A percentile compares a stretch with the other conserved stretches of the same genome.
Evolutionary conservation across 1,140 invertebrate species (phyloP).

Genomic region (Cardiocondyla obscurior): DNA sequence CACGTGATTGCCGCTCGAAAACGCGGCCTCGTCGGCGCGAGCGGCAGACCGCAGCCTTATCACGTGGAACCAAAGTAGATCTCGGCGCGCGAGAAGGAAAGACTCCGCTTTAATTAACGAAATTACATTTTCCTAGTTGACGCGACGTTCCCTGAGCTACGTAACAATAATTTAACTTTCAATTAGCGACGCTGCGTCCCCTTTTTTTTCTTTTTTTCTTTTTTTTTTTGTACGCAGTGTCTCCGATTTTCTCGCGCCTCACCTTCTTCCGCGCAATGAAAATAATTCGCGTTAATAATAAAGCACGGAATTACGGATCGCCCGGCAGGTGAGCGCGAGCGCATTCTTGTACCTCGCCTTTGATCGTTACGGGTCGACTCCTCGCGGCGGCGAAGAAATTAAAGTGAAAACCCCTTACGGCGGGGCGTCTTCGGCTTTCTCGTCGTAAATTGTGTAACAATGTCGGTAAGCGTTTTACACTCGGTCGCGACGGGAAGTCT

Average conservation of each 20-base stretch:
- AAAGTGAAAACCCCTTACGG: slow-evolving; percentile 43
- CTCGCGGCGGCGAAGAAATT: slow-evolving; percentile 13
- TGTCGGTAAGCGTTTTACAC: neutral
- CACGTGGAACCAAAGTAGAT: slow-evolving; percentile 7
- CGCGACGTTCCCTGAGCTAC: neutral
- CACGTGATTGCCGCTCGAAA: neutral
- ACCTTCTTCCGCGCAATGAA: neutral
- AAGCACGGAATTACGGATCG: slow-evolving; percentile 24
- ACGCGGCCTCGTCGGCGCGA: neutral
- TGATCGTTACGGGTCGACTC: slow-evolving; percentile 25
- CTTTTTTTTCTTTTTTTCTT: too few species aligned
- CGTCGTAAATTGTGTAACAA: slow-evolving; percentile 47
- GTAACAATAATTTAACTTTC: slow-evolving; percentile 20
- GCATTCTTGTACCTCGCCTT: neutral
- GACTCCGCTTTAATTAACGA: neutral
- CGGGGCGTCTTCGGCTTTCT: slow-evolving; percentile 34
- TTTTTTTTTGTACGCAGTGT: neutral
- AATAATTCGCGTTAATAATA: slow-evolving; percentile 31
- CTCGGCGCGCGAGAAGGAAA: neutral
- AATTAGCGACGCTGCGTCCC: neutral
- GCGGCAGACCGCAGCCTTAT: neutral
- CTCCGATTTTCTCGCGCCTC: neutral
- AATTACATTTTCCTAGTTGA: neutral
- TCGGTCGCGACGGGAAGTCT: slow-evolving; percentile 10
- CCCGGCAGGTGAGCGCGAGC: neutral